Conservation (phyloP, 2,888 invertebrate genomes). For the Cheilosia vulpina region DNA sequence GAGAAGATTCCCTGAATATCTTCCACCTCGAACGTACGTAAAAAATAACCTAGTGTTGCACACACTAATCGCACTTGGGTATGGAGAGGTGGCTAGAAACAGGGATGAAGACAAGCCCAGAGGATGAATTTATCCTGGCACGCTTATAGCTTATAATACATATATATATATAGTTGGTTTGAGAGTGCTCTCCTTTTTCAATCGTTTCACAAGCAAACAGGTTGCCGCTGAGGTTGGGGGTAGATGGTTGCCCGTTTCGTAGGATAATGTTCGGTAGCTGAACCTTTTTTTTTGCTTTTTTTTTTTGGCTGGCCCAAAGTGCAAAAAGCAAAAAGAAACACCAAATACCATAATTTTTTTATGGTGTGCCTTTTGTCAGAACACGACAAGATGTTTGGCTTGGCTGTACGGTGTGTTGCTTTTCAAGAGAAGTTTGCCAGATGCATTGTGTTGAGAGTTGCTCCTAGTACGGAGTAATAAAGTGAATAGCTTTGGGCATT, state of each 20-base stretch:
- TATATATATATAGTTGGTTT: constrained; percentile 22
- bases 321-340: constrained; percentile 51
- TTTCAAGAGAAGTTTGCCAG: neutral
- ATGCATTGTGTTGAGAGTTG: constrained; percentile 2
- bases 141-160: constrained; percentile 59
- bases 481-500: constrained; percentile 14
- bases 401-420: neutral
- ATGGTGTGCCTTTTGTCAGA: constrained; percentile 22
- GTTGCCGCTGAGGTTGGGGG: constrained; percentile 48
- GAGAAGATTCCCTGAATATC: constrained; percentile 40
- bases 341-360: constrained; percentile 49
- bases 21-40: constrained; percentile 13
- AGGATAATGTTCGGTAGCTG: constrained; percentile 59
- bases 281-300: constrained; percentile 62
- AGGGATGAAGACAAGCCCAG: constrained; percentile 59
- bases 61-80: constrained; percentile 63
- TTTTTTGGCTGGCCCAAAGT: constrained; percentile 36
- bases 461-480: neutral
- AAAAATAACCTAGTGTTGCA: constrained; percentile 48
- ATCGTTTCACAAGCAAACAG: constrained; percentile 67
- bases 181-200: constrained; percentile 62
- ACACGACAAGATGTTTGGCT: constrained; percentile 21
- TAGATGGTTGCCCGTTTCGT: constrained; percentile 47
- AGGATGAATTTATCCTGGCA: constrained; percentile 63
- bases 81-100: constrained; percentile 34